These are phyloP conservation scores for Drosophila diplacantha DNA, from an alignment of 2,888 invertebrate species.

Conservation along the genomic window DNA sequence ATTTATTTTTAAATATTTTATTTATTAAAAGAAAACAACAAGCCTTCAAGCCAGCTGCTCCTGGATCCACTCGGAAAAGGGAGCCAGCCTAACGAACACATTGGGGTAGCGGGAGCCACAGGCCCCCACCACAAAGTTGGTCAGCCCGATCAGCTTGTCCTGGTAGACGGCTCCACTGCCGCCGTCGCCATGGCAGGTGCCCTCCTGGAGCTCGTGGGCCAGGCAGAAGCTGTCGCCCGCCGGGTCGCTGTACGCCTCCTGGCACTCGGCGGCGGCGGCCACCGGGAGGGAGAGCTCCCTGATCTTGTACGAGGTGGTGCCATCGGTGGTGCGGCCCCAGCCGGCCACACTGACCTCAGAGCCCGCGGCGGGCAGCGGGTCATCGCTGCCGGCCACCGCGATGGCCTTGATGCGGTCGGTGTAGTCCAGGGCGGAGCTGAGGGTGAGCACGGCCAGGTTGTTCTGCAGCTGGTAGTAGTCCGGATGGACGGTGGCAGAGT, in stretches of 20 bases:
- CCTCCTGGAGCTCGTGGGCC: constrained; percentile 63
- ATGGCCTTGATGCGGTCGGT: constrained; percentile 63
- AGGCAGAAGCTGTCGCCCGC: constrained; percentile 65
- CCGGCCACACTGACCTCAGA: constrained; percentile 67
- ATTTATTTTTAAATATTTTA: neutral
- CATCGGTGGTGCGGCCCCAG: constrained; percentile 70
- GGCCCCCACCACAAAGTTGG: constrained; percentile 69
- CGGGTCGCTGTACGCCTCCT: constrained; percentile 54
- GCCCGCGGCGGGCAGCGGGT: constrained; percentile 51
- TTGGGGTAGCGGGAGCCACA: constrained; percentile 74
- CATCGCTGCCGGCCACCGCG: constrained; percentile 41
- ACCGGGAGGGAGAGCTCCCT: constrained; percentile 49
- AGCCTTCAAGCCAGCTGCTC: constrained; percentile 45
- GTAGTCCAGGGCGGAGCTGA: constrained; percentile 51
- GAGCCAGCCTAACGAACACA: constrained; percentile 58
- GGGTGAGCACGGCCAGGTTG: constrained; percentile 72
- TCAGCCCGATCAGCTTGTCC: constrained; percentile 63
- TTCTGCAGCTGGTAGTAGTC: constrained; percentile 56
- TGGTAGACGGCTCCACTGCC: constrained; percentile 70
- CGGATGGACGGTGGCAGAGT: constrained; percentile 58
- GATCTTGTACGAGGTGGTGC: constrained; percentile 59
- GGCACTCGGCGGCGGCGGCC: constrained; percentile 51
- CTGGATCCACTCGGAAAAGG: constrained; percentile 57
- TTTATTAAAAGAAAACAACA: neutral
- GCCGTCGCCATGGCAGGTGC: constrained; percentile 75